A percentile compares a stretch with the other conserved stretches of the same genome.
phyloP scores from a whole-genome alignment of 2,113 vertebrate species.

The Ellobius talpinus region DNA sequence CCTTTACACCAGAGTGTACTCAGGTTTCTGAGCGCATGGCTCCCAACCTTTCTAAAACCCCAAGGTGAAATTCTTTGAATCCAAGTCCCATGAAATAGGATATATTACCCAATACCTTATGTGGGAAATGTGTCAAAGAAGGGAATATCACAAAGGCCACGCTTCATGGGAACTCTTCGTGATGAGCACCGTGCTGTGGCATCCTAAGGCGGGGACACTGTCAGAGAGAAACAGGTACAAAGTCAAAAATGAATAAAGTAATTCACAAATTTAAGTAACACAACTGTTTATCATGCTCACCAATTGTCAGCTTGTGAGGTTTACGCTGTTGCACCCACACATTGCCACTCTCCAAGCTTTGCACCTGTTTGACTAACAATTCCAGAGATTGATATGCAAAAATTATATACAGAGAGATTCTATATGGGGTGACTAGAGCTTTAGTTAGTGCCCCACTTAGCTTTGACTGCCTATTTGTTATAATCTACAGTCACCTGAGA shows the following conservation, averaged over 20 bases:
- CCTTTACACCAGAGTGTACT: not conserved
- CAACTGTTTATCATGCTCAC: not conserved
- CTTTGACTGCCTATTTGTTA: not conserved
- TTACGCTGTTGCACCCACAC: not conserved
- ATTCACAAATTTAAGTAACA: conserved; percentile 11
- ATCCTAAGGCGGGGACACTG: conserved; percentile 9
- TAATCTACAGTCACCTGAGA: not conserved
- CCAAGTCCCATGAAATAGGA: not conserved
- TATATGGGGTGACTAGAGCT: not conserved
- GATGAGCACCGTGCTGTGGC: not conserved
- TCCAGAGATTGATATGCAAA: not conserved
- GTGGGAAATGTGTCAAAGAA: conserved; percentile 42
- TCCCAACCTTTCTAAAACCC: conserved; percentile 29
- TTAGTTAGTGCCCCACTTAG: not conserved
- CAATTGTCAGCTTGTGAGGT: not conserved
- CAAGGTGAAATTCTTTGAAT: conserved; percentile 44
- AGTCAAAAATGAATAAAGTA: conserved; percentile 31
- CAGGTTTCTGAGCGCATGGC: conserved; percentile 10
- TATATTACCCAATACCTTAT: conserved; percentile 61
- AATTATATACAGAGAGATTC: not conserved
- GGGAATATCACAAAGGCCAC: conserved; percentile 19
- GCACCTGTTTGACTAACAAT: not conserved
- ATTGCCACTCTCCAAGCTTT: not conserved
- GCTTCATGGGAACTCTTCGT: conserved; percentile 53
- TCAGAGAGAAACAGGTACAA: conserved; percentile 48